Evolutionary conservation across 2,888 invertebrate genomes (phyloP).

Genomic region (Nasonia oneida): DNA sequence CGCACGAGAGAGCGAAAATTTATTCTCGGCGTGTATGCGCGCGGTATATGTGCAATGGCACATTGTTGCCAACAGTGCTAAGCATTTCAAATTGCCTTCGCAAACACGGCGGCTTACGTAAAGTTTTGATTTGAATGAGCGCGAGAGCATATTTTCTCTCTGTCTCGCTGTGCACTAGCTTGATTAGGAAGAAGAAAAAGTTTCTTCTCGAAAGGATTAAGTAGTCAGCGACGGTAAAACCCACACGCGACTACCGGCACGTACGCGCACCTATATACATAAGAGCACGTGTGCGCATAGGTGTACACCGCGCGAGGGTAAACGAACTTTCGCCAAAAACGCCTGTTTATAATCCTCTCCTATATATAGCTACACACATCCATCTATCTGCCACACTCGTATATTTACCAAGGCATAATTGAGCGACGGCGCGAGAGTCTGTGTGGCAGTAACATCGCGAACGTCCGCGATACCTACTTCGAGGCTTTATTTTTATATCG

Average conservation of each 20-base stretch:
- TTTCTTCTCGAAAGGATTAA: background rate
- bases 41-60: background rate
- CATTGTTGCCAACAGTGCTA: constrained; percentile 21
- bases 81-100: constrained; percentile 24
- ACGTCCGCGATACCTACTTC: constrained; percentile 62
- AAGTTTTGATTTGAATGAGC: background rate
- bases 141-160: background rate
- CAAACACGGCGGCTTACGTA: background rate
- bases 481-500: constrained; percentile 61
- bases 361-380: background rate
- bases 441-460: constrained; percentile 20
- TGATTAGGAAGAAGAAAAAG: too few species aligned
- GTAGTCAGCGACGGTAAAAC: background rate
- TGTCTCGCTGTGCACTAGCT: too few species aligned
- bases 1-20: background rate
- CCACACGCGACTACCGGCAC: background rate
- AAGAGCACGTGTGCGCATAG: background rate
- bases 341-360: background rate
- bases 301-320: constrained; percentile 9
- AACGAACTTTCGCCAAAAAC: constrained; percentile 44
- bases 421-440: background rate
- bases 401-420: background rate
- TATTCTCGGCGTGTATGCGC: background rate
- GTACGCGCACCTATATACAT: background rate
- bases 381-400: background rate